Percentiles rank a stretch among this genome's conserved stretches.
Conservation (phyloP, 2,113 vertebrate genomes). For the Clupea harengus region DNA sequence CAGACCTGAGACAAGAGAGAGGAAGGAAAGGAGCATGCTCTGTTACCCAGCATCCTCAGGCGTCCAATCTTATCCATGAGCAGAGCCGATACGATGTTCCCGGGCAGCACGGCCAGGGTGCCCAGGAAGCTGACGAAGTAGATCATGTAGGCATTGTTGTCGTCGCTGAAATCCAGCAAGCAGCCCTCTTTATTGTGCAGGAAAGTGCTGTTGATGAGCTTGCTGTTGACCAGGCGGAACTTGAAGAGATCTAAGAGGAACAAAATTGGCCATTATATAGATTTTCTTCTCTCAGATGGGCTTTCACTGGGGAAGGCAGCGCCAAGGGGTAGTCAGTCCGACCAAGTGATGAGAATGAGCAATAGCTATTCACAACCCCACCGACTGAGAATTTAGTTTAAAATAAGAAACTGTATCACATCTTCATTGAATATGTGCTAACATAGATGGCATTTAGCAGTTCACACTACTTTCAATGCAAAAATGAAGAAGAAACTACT, state of each 20-base stretch:
- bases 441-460: neutral
- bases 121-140: conserved; percentile 98
- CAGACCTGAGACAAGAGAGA: neutral
- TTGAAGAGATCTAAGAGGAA: conserved; percentile 85
- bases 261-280: neutral
- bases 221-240: conserved; percentile 89
- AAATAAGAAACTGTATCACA: neutral
- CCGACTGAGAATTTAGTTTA: neutral
- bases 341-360: neutral
- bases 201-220: conserved; percentile 92
- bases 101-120: conserved; percentile 90
- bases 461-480: no score
- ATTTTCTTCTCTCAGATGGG: neutral
- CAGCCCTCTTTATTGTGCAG: conserved; percentile 97
- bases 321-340: neutral
- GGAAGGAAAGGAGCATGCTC: neutral
- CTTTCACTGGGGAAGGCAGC: neutral
- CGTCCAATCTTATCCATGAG: conserved; percentile 98
- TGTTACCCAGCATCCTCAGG: conserved; percentile 89
- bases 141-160: conserved; percentile 97
- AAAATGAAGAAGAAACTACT: neutral
- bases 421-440: neutral
- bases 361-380: neutral
- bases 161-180: conserved; percentile 89
- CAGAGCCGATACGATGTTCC: conserved; percentile 93